Conservation (phyloP, 2,888 invertebrate genomes). For the Pristionchus maxplancki region DNA sequence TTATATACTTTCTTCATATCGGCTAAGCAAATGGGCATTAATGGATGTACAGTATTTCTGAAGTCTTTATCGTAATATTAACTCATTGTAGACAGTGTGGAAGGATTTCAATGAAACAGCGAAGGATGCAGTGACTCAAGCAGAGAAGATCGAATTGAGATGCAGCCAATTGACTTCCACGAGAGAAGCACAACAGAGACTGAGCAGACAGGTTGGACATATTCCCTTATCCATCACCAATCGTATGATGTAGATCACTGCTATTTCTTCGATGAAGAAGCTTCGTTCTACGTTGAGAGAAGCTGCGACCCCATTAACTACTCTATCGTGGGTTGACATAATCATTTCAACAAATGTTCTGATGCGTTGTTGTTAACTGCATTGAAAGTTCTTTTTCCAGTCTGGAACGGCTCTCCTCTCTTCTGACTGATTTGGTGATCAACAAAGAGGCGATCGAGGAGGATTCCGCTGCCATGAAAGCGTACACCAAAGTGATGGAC, state of each 20-base stretch:
- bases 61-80: not conserved
- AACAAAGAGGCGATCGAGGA: constrained; percentile 37
- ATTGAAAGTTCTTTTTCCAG: no score
- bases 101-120: constrained; percentile 62
- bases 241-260: constrained; percentile 37
- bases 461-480: constrained; percentile 43
- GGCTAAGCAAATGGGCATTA: not conserved
- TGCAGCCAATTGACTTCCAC: constrained; percentile 61
- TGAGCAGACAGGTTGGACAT: constrained; percentile 52
- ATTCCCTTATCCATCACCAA: no score
- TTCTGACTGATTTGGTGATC: constrained; percentile 56
- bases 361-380: no score
- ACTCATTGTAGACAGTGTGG: constrained; percentile 59
- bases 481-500: constrained; percentile 47
- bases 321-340: constrained; percentile 54
- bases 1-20: no score
- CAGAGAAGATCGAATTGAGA: constrained; percentile 67
- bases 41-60: not conserved
- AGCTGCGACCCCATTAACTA: constrained; percentile 52
- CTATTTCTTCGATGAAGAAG: constrained; percentile 57
- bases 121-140: constrained; percentile 62
- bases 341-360: not conserved
- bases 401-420: constrained; percentile 62
- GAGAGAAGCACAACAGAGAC: constrained; percentile 43
- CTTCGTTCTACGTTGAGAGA: constrained; percentile 55